Evolutionary conservation across 2,113 vertebrate genomes (phyloP).

Genomic region (Labeo rohita): DNA sequence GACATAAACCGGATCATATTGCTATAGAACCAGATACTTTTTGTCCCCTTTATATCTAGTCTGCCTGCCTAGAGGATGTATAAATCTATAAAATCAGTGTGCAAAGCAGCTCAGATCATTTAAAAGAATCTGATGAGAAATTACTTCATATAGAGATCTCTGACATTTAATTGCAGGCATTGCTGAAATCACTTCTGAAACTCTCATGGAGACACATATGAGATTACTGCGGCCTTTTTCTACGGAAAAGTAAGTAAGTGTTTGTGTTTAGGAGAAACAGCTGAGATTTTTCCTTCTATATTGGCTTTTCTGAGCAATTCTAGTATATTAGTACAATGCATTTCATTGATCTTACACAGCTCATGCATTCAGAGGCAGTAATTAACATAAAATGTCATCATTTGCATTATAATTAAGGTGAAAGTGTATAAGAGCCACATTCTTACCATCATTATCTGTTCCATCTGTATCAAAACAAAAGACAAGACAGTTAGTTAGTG

Average conservation of each 20-base stretch:
- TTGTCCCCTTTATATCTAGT: background rate
- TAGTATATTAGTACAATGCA: background rate
- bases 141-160: no score
- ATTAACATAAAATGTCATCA: background rate
- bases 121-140: background rate
- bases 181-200: background rate
- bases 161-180: background rate
- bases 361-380: background rate
- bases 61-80: background rate
- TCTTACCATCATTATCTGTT: constrained; percentile 49
- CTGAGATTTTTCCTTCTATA: background rate
- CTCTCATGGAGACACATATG: background rate
- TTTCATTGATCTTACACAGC: background rate
- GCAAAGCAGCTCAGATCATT: background rate
- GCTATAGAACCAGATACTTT: background rate
- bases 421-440: background rate
- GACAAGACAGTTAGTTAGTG: constrained; percentile 15
- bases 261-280: background rate
- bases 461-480: constrained; percentile 36
- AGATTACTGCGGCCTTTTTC: background rate
- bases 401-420: background rate
- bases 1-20: background rate
- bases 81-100: background rate
- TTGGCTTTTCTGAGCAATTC: background rate
- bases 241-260: background rate